phyloP scores from a whole-genome alignment of 2,888 invertebrate genomes.

The Ochropleura plecta region DNA sequence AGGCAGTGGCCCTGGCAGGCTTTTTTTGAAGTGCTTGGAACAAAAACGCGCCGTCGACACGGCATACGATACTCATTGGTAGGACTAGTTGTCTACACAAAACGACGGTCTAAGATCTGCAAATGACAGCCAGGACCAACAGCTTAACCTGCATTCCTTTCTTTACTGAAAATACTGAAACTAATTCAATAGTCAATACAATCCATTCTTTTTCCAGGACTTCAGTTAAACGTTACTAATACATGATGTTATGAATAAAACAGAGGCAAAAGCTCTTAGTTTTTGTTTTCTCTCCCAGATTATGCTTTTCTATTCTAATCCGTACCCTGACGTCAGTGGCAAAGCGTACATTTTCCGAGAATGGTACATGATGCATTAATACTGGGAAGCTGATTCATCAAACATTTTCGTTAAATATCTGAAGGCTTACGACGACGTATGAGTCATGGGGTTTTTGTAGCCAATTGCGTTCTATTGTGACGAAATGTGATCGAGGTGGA shows the following conservation, averaged over 20 bases:
- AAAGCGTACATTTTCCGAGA: constrained; percentile 34
- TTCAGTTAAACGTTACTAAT: not conserved
- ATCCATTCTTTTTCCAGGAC: not conserved
- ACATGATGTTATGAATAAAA: not conserved
- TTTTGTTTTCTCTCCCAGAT: constrained; percentile 9
- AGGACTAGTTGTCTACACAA: too few species aligned
- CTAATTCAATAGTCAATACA: not conserved
- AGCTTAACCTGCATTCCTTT: too few species aligned
- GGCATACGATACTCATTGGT: too few species aligned
- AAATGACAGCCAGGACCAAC: too few species aligned
- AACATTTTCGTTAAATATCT: constrained; percentile 44
- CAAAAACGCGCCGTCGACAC: too few species aligned
- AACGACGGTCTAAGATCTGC: too few species aligned
- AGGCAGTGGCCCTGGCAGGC: too few species aligned
- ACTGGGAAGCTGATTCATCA: constrained; percentile 43
- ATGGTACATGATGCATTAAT: constrained; percentile 42
- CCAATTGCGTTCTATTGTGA: constrained; percentile 5
- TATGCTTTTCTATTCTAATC: constrained; percentile 9
- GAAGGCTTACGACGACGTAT: constrained; percentile 31
- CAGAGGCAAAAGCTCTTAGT: not conserved
- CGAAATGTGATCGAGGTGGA: constrained; percentile 15
- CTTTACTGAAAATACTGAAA: not conserved
- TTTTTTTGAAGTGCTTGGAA: too few species aligned
- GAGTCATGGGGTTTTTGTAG: constrained; percentile 43
- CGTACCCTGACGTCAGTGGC: constrained; percentile 17